Conservation (phyloP, 2,888 invertebrate species). For the Anodontia alba region DNA sequence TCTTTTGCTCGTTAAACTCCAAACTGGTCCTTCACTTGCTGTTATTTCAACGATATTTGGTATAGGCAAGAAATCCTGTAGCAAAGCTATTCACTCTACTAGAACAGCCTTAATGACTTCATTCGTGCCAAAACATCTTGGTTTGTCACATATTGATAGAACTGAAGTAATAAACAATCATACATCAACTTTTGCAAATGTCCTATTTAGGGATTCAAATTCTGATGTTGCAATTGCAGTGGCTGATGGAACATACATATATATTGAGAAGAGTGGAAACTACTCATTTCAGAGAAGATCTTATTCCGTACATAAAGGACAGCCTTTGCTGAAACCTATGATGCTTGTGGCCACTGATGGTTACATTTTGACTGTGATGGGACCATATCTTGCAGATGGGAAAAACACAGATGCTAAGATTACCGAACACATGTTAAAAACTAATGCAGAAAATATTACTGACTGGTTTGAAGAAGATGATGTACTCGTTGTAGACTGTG, state of each 20-base stretch:
- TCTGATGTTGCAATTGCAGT: conserved; percentile 38
- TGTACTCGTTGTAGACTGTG: conserved; percentile 50
- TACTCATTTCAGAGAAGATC: conserved; percentile 47
- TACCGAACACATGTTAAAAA: conserved; percentile 51
- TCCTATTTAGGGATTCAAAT: conserved; percentile 29
- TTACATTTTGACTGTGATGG: conserved; percentile 43
- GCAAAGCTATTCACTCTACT: conserved; percentile 41
- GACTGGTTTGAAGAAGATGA: conserved; percentile 41
- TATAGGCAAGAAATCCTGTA: conserved; percentile 41
- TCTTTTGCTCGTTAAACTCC: conserved; percentile 46
- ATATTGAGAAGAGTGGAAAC: conserved; percentile 45
- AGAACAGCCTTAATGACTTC: conserved; percentile 33
- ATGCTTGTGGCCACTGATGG: conserved; percentile 49
- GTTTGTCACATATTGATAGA: conserved; percentile 30
- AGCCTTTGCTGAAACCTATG: conserved; percentile 56
- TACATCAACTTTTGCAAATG: conserved; percentile 45
- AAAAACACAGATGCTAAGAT: conserved; percentile 51
- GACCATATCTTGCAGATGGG: conserved; percentile 51
- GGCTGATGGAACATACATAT: conserved; percentile 56
- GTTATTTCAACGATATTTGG: conserved; percentile 49
- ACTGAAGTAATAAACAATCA: conserved; percentile 45
- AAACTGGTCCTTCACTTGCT: conserved; percentile 39
- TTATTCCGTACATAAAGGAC: conserved; percentile 47
- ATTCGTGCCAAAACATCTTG: conserved; percentile 44
- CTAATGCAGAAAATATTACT: conserved; percentile 37